Evolutionary conservation across 2,113 vertebrate species (phyloP).

Genomic region (Struthio camelus): DNA sequence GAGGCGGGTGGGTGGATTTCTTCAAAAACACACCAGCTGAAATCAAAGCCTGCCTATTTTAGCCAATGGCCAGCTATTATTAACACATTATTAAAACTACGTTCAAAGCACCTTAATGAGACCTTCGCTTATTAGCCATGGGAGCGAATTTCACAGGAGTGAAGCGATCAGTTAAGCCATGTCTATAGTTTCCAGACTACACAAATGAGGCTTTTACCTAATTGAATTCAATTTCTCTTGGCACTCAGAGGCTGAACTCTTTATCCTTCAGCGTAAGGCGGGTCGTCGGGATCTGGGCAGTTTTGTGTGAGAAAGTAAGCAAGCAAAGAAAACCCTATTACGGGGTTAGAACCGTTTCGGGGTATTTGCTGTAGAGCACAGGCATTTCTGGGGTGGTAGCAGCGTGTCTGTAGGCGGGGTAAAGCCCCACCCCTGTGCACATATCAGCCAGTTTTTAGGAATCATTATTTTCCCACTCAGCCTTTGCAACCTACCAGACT

Average conservation of each 20-base stretch:
- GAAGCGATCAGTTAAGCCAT: not conserved
- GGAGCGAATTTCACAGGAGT: not conserved
- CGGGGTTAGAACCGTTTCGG: not conserved
- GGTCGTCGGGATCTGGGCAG: not conserved
- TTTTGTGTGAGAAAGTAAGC: not conserved
- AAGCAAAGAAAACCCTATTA: not conserved
- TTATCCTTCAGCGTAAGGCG: not conserved
- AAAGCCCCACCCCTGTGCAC: not conserved
- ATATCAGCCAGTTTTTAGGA: not conserved
- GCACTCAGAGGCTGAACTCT: not conserved
- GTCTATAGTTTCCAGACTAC: not conserved
- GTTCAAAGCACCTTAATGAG: constrained; percentile 44
- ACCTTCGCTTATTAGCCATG: not conserved
- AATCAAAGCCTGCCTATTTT: not conserved
- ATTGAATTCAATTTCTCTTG: not conserved
- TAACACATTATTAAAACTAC: constrained; percentile 48
- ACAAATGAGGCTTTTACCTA: not conserved
- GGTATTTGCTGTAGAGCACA: not conserved
- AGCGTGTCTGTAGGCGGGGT: not conserved
- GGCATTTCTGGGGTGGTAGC: not conserved
- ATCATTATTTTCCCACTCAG: not conserved
- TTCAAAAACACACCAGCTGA: not conserved
- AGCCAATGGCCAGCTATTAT: not conserved
- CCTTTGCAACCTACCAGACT: not conserved
- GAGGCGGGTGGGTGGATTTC: too few species aligned